Conservation (phyloP, 2,113 vertebrate species). For the Anas platyrhynchos region DNA sequence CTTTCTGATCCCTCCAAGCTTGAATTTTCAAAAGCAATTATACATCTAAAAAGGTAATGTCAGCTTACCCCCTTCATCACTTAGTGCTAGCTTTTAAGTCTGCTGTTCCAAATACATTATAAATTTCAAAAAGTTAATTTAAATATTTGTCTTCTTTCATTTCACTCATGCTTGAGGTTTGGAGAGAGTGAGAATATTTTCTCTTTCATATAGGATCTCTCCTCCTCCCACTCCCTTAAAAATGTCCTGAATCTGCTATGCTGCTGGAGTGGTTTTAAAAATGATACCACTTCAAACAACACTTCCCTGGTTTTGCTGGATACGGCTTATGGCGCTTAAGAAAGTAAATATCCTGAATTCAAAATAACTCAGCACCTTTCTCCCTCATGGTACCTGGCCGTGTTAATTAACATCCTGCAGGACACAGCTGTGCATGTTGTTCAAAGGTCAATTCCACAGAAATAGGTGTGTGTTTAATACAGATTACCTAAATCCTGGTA, state of each 20-base stretch:
- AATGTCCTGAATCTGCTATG: conserved; percentile 5
- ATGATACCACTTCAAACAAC: conserved; percentile 13
- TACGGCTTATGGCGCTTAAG: not conserved
- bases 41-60: conserved; percentile 17
- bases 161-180: not conserved
- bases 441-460: not conserved
- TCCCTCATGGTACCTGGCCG: not conserved
- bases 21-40: conserved; percentile 39
- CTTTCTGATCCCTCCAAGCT: not conserved
- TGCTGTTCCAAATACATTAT: not conserved
- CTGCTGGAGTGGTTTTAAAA: not conserved
- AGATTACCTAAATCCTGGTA: not conserved
- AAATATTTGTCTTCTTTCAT: conserved; percentile 27
- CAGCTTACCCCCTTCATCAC: conserved; percentile 12
- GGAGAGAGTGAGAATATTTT: conserved; percentile 19
- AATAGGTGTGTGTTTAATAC: not conserved
- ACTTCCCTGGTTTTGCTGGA: not conserved
- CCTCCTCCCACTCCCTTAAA: not conserved
- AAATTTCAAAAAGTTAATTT: conserved; percentile 44
- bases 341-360: not conserved
- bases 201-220: conserved; percentile 27
- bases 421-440: not conserved
- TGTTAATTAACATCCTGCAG: not conserved
- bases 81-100: conserved; percentile 31
- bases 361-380: not conserved